Conservation (phyloP, 2,888 invertebrate genomes). For the Agrochola circellaris region DNA sequence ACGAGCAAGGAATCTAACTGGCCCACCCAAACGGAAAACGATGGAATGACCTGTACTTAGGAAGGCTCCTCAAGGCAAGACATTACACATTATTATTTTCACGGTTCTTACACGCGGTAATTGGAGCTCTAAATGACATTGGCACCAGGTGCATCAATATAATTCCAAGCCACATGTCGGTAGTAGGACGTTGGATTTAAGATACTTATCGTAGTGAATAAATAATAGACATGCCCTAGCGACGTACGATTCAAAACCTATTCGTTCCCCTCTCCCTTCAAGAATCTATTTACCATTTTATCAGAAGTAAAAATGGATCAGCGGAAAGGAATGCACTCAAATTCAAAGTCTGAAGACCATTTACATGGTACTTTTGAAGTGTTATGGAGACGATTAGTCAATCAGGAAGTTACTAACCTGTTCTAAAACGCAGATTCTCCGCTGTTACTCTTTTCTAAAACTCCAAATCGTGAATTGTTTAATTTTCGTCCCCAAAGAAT, state of each 20-base stretch:
- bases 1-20: neutral
- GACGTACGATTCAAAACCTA: conserved; percentile 1
- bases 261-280: neutral
- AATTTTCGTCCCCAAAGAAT: neutral
- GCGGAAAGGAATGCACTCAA: no score
- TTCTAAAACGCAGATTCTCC: neutral
- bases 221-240: conserved; percentile 21
- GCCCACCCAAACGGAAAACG: conserved; percentile 1
- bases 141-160: conserved; percentile 53
- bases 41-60: conserved; percentile 8
- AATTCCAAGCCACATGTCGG: conserved; percentile 51
- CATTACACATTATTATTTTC: conserved; percentile 42
- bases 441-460: neutral
- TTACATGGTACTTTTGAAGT: no score
- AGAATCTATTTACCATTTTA: conserved; percentile 5
- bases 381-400: no score
- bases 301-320: neutral
- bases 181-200: conserved; percentile 22
- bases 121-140: conserved; percentile 53
- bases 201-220: conserved; percentile 33
- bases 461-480: neutral
- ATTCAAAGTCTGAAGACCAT: no score
- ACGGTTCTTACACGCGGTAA: conserved; percentile 53
- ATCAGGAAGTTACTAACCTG: neutral
- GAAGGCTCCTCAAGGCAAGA: neutral